These are phyloP conservation scores for Eurois occulta DNA, from an alignment of 2,888 invertebrate species.

Conservation along the genomic window DNA sequence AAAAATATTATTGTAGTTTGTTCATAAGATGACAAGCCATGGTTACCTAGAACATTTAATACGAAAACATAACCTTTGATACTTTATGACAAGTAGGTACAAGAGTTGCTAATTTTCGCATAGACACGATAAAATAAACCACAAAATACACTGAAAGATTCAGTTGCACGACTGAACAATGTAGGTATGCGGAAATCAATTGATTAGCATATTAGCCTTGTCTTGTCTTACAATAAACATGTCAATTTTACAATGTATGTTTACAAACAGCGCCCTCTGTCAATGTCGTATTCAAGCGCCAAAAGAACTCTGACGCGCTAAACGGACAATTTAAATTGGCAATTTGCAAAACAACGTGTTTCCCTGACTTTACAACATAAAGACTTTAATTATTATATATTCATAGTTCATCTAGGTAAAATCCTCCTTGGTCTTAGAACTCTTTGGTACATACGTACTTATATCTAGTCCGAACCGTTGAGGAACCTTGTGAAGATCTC, in stretches of 20 bases:
- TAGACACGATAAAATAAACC: slow-evolving; percentile 3
- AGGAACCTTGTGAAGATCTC: slow-evolving; percentile 89
- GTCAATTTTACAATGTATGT: background rate
- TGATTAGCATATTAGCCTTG: background rate
- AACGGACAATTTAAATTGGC: background rate
- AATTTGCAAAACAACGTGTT: background rate
- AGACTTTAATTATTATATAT: background rate
- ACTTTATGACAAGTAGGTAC: background rate
- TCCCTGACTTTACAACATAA: background rate
- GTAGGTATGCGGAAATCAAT: background rate
- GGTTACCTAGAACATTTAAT: slow-evolving; percentile 19
- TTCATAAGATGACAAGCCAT: slow-evolving; percentile 25
- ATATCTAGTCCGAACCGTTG: slow-evolving; percentile 72
- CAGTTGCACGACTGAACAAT: background rate
- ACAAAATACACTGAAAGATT: background rate
- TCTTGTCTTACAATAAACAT: background rate
- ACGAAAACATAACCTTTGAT: slow-evolving; percentile 21
- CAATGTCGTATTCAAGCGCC: background rate
- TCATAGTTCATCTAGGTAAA: background rate
- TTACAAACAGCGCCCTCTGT: background rate
- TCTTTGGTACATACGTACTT: slow-evolving; percentile 34
- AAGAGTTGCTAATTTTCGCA: slow-evolving; percentile 29
- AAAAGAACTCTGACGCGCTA: background rate
- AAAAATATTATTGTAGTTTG: slow-evolving; percentile 2
- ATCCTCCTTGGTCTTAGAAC: slow-evolving; percentile 15